These are phyloP conservation scores for Glyphotaelius pellucidus DNA, from an alignment of 2,888 invertebrate genomes.

Conservation along the genomic window DNA sequence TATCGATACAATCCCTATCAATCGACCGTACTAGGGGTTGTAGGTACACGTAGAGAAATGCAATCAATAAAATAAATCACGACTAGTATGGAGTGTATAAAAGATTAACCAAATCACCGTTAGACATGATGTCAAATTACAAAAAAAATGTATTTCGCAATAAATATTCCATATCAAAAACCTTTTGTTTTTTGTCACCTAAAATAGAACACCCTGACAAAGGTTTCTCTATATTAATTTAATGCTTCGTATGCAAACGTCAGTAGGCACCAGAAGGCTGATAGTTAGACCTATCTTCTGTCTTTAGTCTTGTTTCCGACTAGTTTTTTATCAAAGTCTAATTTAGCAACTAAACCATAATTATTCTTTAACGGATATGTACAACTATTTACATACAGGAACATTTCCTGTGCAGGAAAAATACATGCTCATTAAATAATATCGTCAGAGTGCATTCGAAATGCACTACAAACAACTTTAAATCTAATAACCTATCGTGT, in stretches of 20 bases:
- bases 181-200: neutral
- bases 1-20: no score
- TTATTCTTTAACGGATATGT: slow-evolving; percentile 23
- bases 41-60: no score
- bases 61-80: no score
- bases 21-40: no score
- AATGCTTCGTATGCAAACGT: neutral
- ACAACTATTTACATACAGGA: neutral
- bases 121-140: no score
- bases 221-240: neutral
- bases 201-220: neutral
- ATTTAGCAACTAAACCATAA: neutral
- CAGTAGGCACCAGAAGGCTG: neutral
- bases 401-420: slow-evolving; percentile 21
- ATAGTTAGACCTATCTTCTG: neutral
- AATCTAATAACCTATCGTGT: neutral
- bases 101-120: no score
- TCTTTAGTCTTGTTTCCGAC: slow-evolving; percentile 14
- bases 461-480: neutral
- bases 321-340: neutral
- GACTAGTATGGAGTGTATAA: no score
- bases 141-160: no score
- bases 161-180: no score
- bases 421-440: neutral
- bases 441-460: neutral